Percentiles rank a stretch among this genome's conserved stretches.
Conservation (phyloP, 2,888 invertebrate species). For the Dusona sp. region DNA sequence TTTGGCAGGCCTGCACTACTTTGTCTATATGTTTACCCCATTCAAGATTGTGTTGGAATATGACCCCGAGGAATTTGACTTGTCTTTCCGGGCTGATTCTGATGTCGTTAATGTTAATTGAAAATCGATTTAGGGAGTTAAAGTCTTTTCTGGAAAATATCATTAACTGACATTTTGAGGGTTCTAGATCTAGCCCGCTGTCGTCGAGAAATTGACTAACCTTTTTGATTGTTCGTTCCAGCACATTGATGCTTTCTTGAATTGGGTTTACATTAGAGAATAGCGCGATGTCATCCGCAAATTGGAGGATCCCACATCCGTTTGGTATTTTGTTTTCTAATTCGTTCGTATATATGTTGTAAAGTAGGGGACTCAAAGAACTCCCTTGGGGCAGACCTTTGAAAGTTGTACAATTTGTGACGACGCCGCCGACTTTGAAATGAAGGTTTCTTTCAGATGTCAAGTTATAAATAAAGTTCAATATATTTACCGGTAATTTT, state of each 20-base stretch:
- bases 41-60: not conserved
- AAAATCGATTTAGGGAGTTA: not conserved
- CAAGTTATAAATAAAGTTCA: slow-evolving; percentile 31
- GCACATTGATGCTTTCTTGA: not conserved
- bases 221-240: not conserved
- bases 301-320: not conserved
- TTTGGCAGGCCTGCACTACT: not conserved
- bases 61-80: not conserved
- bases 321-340: not conserved
- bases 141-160: not conserved
- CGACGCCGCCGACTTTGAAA: not conserved
- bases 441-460: slow-evolving; percentile 26
- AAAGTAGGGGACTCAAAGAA: slow-evolving; percentile 6
- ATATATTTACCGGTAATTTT: not conserved
- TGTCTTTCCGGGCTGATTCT: not conserved
- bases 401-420: not conserved
- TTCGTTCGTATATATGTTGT: not conserved
- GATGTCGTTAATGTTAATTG: not conserved
- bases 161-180: not conserved
- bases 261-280: not conserved
- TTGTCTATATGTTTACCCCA: not conserved
- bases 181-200: slow-evolving; percentile 10
- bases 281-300: not conserved
- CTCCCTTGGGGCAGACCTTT: slow-evolving; percentile 15
- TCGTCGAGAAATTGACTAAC: not conserved